Conservation (phyloP, 1,140 invertebrate genomes). For the Achatina immaculata region DNA sequence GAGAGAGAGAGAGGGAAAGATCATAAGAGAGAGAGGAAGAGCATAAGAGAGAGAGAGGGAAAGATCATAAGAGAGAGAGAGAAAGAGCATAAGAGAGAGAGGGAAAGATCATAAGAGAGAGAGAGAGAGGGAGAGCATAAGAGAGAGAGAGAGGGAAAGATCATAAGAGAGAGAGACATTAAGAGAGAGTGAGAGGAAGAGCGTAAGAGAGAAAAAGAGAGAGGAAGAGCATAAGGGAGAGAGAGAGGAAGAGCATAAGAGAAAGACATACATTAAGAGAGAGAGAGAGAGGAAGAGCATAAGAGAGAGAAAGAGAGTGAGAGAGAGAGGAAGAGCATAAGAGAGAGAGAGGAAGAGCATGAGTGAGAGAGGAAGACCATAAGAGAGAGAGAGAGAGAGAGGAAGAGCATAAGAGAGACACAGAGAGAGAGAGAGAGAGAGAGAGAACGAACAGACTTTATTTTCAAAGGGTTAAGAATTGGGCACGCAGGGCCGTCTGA, state of each 20-base stretch:
- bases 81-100: slow-evolving; percentile 6
- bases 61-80: too few species aligned
- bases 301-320: neutral
- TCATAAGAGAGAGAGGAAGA: too few species aligned
- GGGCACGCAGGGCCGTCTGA: too few species aligned
- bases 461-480: too few species aligned
- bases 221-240: slow-evolving; percentile 23
- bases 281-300: neutral
- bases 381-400: slow-evolving; percentile 17
- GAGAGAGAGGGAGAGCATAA: neutral
- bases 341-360: neutral
- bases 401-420: too few species aligned
- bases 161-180: neutral
- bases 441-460: too few species aligned
- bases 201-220: slow-evolving; percentile 25
- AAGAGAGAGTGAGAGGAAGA: slow-evolving; percentile 14
- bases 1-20: too few species aligned
- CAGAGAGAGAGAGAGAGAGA: too few species aligned
- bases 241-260: slow-evolving; percentile 24
- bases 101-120: neutral
- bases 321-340: neutral
- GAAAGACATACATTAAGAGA: slow-evolving; percentile 3
- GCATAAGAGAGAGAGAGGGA: too few species aligned
- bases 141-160: neutral
- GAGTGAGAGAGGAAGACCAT: neutral